Evolutionary conservation across 2,797 vertebrate species (phyloP).

Genomic region (Pristis pectinata): DNA sequence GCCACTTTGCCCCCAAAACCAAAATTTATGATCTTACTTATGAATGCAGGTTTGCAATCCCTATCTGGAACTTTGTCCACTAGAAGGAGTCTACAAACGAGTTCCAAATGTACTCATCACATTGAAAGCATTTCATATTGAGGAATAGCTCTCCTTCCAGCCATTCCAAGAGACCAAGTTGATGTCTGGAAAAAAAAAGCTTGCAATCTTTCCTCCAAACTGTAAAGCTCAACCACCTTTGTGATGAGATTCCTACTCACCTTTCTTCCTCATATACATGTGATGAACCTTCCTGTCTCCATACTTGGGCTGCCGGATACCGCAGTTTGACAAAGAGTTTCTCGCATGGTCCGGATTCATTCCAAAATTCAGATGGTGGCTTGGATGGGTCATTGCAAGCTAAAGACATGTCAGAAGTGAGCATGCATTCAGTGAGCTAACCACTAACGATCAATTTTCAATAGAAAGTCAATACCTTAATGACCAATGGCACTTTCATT

Average conservation of each 20-base stretch:
- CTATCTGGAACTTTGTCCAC: background rate
- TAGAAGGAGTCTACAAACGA: background rate
- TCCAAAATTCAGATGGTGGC: constrained; percentile 96
- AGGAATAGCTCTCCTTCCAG: background rate
- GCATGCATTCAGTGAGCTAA: background rate
- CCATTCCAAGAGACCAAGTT: background rate
- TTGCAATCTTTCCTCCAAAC: constrained; percentile 40
- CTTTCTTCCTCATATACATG: constrained; percentile 98
- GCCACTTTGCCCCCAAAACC: too few species aligned
- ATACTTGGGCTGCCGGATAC: constrained; percentile 94
- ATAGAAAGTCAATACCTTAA: background rate
- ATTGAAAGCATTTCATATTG: too few species aligned
- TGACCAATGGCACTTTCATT: background rate
- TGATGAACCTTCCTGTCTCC: constrained; percentile 95
- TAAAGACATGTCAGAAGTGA: constrained; percentile 46
- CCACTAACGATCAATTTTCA: background rate
- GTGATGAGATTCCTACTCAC: constrained; percentile 49
- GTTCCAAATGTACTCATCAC: background rate
- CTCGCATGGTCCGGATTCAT: constrained; percentile 98
- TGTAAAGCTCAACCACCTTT: constrained; percentile 18
- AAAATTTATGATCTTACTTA: too few species aligned
- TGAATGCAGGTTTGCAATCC: too few species aligned
- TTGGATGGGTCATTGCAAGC: constrained; percentile 97
- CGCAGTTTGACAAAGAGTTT: constrained; percentile 94
- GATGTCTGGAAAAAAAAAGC: background rate